These are phyloP conservation scores for Paramuricea clavata DNA, from an alignment of 92 coral and sea anemone genomes.

Conservation along the genomic window DNA sequence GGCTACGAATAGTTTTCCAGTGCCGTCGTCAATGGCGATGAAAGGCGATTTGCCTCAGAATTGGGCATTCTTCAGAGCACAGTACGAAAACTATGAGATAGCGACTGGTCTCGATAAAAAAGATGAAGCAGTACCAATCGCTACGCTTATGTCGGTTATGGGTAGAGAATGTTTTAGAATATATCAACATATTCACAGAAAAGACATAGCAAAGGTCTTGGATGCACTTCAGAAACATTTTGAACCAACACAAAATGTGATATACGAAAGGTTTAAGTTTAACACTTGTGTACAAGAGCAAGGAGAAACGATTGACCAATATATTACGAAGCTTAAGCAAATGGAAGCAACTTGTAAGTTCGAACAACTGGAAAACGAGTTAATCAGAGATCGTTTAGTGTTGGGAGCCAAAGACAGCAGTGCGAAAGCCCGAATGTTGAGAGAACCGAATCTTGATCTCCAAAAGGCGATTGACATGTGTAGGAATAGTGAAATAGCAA, in stretches of 20 bases:
- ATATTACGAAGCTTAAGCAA: conserved; percentile 42
- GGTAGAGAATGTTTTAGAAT: conserved; percentile 69
- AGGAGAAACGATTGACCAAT: conserved; percentile 58
- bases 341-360: conserved; percentile 57
- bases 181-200: conserved; percentile 32
- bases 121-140: conserved; percentile 40
- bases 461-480: neutral
- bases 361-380: conserved; percentile 42
- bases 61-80: conserved; percentile 64
- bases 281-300: conserved; percentile 54
- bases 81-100: conserved; percentile 62
- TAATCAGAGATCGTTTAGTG: conserved; percentile 2
- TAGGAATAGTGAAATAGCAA: neutral
- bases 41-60: conserved; percentile 56
- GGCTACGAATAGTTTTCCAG: conserved; percentile 47
- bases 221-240: conserved; percentile 65
- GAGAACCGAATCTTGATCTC: conserved; percentile 1
- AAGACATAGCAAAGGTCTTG: conserved; percentile 16
- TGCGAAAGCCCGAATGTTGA: neutral
- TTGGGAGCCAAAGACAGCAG: conserved; percentile 2
- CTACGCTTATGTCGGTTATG: conserved; percentile 70
- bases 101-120: conserved; percentile 60
- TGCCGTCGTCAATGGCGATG: conserved; percentile 50
- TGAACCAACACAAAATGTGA: conserved; percentile 67
- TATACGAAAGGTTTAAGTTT: conserved; percentile 70